These are phyloP conservation scores for Gymnarchus niloticus DNA, from an alignment of 2,113 vertebrate species.

Conservation along the genomic window DNA sequence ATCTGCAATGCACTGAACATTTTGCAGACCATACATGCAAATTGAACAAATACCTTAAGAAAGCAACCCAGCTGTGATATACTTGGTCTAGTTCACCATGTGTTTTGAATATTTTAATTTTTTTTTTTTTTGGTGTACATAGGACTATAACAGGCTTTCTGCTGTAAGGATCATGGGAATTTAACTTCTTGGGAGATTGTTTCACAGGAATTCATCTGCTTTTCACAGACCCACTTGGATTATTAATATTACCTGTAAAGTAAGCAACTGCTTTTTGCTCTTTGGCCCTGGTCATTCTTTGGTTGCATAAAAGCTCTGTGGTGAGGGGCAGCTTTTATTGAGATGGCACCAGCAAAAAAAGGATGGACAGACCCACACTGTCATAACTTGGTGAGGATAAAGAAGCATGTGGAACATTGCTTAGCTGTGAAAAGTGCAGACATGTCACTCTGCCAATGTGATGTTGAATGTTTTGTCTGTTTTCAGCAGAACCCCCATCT, in stretches of 20 bases:
- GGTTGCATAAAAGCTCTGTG: conserved; percentile 9
- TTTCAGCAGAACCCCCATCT: too few species aligned
- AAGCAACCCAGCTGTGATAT: conserved; percentile 53
- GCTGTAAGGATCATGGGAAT: conserved; percentile 46
- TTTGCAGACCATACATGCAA: conserved; percentile 34
- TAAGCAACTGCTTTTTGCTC: conserved; percentile 49
- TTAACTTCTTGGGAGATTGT: neutral
- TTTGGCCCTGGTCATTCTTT: conserved; percentile 18
- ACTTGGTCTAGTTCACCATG: conserved; percentile 63
- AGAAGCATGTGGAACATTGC: too few species aligned
- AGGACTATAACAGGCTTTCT: conserved; percentile 43
- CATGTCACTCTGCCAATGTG: too few species aligned
- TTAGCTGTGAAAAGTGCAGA: too few species aligned
- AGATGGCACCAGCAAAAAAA: neutral
- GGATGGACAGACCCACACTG: neutral
- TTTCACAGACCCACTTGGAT: conserved; percentile 29
- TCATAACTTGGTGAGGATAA: neutral
- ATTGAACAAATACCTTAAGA: conserved; percentile 37
- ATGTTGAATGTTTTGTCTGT: too few species aligned
- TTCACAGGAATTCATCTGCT: neutral
- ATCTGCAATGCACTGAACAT: conserved; percentile 59
- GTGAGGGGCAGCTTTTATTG: neutral
- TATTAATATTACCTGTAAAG: conserved; percentile 34
- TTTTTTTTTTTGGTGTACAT: conserved; percentile 33
- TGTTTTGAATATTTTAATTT: conserved; percentile 34